A percentile compares a stretch with the other conserved stretches of the same genome.
phyloP scores from a whole-genome alignment of 2,113 vertebrate genomes.

The Syrrhaptes paradoxus region DNA sequence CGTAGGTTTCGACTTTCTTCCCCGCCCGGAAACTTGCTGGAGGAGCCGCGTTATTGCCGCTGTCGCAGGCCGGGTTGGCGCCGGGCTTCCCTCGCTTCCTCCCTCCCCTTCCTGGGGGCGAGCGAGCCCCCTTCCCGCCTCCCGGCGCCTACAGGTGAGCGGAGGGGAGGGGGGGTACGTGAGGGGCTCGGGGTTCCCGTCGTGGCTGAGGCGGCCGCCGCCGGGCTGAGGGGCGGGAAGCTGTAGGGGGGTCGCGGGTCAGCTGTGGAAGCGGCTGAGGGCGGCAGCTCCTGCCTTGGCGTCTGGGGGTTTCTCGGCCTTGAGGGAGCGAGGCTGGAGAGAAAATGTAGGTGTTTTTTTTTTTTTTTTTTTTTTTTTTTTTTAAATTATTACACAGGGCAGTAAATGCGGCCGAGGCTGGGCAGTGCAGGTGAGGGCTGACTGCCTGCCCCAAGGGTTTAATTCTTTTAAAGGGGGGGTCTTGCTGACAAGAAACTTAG shows the following conservation, averaged over 20 bases:
- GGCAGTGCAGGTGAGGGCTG: neutral
- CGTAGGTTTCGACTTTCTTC: conserved; percentile 61
- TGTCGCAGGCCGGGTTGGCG: neutral
- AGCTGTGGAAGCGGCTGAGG: neutral
- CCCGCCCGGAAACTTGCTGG: conserved; percentile 64
- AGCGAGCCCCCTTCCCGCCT: neutral
- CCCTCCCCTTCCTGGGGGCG: neutral
- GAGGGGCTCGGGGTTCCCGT: neutral
- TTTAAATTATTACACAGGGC: accelerated
- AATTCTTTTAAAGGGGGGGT: neutral
- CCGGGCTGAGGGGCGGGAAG: neutral
- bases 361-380: no score
- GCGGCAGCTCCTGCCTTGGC: neutral
- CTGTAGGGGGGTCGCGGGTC: neutral
- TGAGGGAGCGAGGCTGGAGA: neutral
- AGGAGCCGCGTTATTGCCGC: neutral
- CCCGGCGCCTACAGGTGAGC: conserved; percentile 4
- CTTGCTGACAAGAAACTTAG: accelerated
- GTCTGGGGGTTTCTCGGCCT: neutral
- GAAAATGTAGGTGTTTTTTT: neutral
- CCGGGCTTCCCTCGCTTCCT: neutral
- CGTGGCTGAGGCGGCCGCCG: neutral
- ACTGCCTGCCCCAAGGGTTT: neutral
- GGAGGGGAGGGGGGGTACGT: neutral
- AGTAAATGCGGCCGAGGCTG: neutral